Evolutionary conservation across 2,113 vertebrate genomes (phyloP), one percentile per base, ranked within the genome.

Genomic region (Barnardius zonarius): DNA sequence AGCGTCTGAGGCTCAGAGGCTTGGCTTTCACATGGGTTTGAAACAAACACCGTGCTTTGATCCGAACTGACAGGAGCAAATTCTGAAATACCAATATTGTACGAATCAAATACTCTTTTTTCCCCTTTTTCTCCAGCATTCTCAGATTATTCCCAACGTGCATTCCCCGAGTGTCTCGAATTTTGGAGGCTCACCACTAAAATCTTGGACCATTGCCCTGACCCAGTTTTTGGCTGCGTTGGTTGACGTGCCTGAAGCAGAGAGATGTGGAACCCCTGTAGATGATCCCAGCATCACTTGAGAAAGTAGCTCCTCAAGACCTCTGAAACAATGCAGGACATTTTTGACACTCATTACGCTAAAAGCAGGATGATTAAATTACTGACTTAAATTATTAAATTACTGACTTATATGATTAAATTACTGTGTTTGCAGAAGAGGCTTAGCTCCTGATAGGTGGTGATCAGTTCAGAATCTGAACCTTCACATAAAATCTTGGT

Each of bases 141-240:
- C 62, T 91, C 69, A 5, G 51, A 64, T 78, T 84, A 81, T 95
- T 88, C 93, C 83, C 48, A 92, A 72, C 55, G 76, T 7, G 37
- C 92, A 95, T 97, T 96, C 96, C 77, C 93, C 1, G 41, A 95
- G 92, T 44, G n/a, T 86, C 93, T 96, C 72, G 70, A 61, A 95
- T 96, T 96, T 97, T 96, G 96, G 90, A 96, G 95, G 92, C 88
- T 94, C 93, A 96, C 96, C 92, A 61, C 95, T 92, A 90, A 78
- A 78, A 94, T 92, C 88, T 84, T 95, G 95, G 91, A 87, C 13
- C 2, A 0, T 19, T 72, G 91, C 95, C 96, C 86, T 94, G 93
- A 87, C 88, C 88, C 93, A 94, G 59, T 89, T 96, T 96, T 96
- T 97, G 96, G 83, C 96, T 93, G 81, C 83, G n/a, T 93, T 0